Evolutionary conservation across 2,113 vertebrate species (phyloP).

Genomic region (Pangasianodon gigas): DNA sequence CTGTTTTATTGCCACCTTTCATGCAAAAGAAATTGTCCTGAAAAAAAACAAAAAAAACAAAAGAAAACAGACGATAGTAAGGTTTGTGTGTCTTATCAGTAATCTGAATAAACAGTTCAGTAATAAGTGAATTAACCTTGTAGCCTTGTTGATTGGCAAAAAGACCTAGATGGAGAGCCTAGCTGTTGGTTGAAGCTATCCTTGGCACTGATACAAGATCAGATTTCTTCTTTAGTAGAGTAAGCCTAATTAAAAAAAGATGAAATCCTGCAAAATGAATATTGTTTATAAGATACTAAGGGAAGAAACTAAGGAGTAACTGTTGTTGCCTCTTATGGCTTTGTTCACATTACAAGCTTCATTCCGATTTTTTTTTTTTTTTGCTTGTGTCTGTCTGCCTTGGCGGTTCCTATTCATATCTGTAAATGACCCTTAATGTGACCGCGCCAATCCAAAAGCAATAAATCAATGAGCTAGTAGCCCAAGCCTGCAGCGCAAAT

Average conservation of each 20-base stretch:
- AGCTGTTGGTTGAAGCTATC: not conserved
- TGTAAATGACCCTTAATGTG: not conserved
- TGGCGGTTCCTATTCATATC: too few relatives aligned
- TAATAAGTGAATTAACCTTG: not conserved
- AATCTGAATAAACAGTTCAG: constrained; percentile 52
- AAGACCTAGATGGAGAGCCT: not conserved
- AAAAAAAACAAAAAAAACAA: not conserved
- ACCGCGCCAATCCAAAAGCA: not conserved
- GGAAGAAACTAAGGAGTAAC: not conserved
- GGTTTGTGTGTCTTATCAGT: constrained; percentile 51
- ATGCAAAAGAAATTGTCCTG: not conserved
- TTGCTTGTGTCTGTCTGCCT: too few relatives aligned
- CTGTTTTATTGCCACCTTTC: not conserved
- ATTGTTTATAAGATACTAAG: not conserved
- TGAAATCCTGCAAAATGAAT: not conserved
- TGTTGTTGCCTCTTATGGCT: not conserved
- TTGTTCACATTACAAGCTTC: not conserved
- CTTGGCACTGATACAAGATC: not conserved
- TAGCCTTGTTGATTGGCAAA: constrained; percentile 2
- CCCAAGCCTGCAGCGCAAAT: not conserved
- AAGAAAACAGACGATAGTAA: constrained; percentile 30
- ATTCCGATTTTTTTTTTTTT: too few relatives aligned
- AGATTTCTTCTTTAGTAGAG: not conserved
- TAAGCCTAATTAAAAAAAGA: not conserved
- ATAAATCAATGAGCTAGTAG: not conserved